Evolutionary conservation across 2,797 vertebrate species (phyloP), one percentile per base, ranked within the genome.

Genomic region (Chiroxiphia lanceolata): DNA sequence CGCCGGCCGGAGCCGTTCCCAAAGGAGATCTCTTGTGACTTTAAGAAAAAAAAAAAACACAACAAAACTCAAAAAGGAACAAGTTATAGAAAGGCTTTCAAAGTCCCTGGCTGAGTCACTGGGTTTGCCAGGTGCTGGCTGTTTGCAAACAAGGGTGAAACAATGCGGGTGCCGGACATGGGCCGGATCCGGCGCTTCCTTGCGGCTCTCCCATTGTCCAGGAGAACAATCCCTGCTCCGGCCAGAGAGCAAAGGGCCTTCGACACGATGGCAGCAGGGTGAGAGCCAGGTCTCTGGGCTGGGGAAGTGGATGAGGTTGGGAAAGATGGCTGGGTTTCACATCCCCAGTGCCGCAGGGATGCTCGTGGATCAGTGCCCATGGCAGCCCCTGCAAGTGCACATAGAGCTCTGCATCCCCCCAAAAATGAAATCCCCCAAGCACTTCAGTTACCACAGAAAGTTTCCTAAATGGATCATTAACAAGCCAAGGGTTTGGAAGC

Each of bases 221-320:
- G 26, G 75, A 95, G 94, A 96, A 96, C 95, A 96, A 96, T 96
- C 71, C 93, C 67, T 0, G 31, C 69, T 81, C 86, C 2, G 3
- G 72, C 44, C 0, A 0, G 64, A 77, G 83, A 93, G 69, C 69
- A 14, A 47, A 92, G 85, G 83, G 76, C 57, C 31, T 27, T n/a
- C 1, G 0, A 19, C 7, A 4, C 1, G 25, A 27, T 9, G 77
- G 50, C 17, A 3, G 38, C 10, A 2, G 63, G 61, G 29, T 13
- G 78, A 33, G 50, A 87, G 42, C 47, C 3, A 3, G 31, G 6
- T 12, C 65, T 70, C 74, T 22, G 65, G 22, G 36, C 77, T 57
- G 51, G 5, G 9, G 1, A 4, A 57, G 10, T 1, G 3, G 5
- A 8, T 1, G 27, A 51, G 22, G 23, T 4, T 18, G 36, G 29